Base-by-base conservation (phyloP, 2,888 invertebrate genomes). In the Nomada flava region DNA sequence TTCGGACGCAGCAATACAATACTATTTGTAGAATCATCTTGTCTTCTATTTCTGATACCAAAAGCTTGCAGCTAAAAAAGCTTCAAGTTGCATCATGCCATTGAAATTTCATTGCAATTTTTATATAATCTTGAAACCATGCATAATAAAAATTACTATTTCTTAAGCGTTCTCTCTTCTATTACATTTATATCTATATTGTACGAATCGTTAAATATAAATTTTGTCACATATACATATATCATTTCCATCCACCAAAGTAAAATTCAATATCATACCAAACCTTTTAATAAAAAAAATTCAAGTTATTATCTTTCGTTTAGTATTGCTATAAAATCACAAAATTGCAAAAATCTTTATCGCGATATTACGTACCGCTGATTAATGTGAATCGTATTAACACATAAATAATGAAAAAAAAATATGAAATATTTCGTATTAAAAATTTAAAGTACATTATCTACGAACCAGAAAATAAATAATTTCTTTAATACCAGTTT, bases 1-100 rank as follows among this genome's bases (percentile, higher is more conserved):
- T 57, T 75, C 53, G 71, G 82, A 82, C 71, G 55, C 71, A 75
- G 67, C 29, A 50, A 57, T 71, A 68, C 59, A 82, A 82, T 82
- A 82, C 67, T 82, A 36, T 5, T 36, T 36, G 7, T 36, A 75
- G 57, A 75, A 68, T 64, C 13, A 55, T 63, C 36, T 67, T 70
- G 20, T 73, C 23, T 79, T 65, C 55, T 82, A 69, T 23, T 44
- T 71, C 67, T 55, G 65, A 81, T 42, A 80, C 60, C 50, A 59
- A 76, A 76, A 82, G 67, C 63, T 71, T 55, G 42, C 52, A 59
- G 42, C 65, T 42, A 20, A 52, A 72, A 74, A 50, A 69, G 52
- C 26, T 57, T 26, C 26, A 26, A 26, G 20, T 70, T 11, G 20
- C n/a, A 70, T 50, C 44, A 74, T 77, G 68, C 60, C 63, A 71